A percentile compares a stretch with the other conserved stretches of the same genome.
Evolutionary conservation across 2,113 vertebrate genomes (phyloP).

Genomic region (Sula dactylatra): DNA sequence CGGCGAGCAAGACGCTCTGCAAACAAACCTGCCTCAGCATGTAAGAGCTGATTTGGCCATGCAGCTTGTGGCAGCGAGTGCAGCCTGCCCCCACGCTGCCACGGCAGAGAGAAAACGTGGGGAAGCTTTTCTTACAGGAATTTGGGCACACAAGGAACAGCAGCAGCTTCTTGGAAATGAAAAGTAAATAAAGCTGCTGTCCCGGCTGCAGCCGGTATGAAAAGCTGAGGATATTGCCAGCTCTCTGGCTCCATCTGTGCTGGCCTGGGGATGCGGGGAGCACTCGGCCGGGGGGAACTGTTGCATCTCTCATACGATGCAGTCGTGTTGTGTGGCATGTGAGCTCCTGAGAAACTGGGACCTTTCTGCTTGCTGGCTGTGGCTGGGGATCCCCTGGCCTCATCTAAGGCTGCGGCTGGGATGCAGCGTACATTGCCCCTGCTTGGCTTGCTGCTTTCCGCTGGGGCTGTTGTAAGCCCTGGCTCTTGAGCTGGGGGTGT

Average conservation of each 20-base stretch:
- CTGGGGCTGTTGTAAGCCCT: rapidly evolving
- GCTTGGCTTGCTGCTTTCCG: background rate
- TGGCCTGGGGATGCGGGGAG: background rate
- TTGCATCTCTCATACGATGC: rapidly evolving
- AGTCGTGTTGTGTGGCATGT: rapidly evolving
- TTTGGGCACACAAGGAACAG: background rate
- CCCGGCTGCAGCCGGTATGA: rapidly evolving
- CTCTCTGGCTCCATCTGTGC: background rate
- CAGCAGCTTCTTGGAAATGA: background rate
- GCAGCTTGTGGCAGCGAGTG: background rate
- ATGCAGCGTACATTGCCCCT: rapidly evolving
- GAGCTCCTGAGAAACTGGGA: background rate
- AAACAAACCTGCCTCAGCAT: background rate
- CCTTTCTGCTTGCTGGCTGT: background rate
- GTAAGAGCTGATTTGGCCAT: rapidly evolving
- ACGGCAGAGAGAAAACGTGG: background rate
- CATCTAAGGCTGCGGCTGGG: background rate
- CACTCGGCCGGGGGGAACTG: rapidly evolving
- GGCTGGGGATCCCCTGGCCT: background rate
- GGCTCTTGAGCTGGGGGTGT: background rate
- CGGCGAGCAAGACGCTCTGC: background rate
- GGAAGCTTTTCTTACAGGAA: background rate
- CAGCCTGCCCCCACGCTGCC: background rate
- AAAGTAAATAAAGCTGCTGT: background rate
- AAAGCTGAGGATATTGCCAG: background rate